Base-by-base conservation (phyloP, 2,113 vertebrate species). In the Etia nguti region DNA sequence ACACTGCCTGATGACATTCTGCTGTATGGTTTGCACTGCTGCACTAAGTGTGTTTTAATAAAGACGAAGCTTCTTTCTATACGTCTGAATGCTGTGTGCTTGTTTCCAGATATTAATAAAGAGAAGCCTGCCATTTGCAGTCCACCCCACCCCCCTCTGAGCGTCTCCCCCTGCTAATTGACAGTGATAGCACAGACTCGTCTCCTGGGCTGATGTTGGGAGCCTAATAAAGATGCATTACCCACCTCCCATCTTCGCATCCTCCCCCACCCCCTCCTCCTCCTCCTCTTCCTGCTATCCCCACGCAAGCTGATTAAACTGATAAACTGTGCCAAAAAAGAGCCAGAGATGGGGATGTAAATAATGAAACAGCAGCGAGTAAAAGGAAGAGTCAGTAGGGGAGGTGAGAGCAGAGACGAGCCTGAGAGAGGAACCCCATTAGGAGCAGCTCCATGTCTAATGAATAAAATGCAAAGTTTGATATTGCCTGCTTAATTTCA, bases 171-270 rank as follows among this genome's bases (percentile, higher is more conserved):
- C 81, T 59, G 86, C 92, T 94, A 95, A 95, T 93, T 94, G 94
- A 93, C 94, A 93, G 91, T 92, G 93, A 95, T 95, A 85, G 93
- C 92, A 31, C 56, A 90, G 86, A 41, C 90, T 82, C 77, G 79
- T 94, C 92, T 94, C 89, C 81, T 84, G 90, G 92, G 89, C 84
- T 85, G 91, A 93, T 84, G 90, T 75, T 75, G 79, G 90, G 85
- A 90, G 92, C 82, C 88, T 94, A 92, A 95, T 95, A 94, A 96
- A 96, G 94, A 94, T 89, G 85, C 91, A 94, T 94, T 86, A 89
- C 91, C 24, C 70, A 48, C 70, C 70, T 75, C 46, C 70, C 70
- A 50, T 20, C 43, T 50, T 75, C 24, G 18, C 70, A 46, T 75
- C 24, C 70, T 48, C 43, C 38, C 70, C 70, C 70, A 54, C 8